Base-by-base conservation (phyloP, 2,888 invertebrate species). In the Eubasilissa splendida region DNA sequence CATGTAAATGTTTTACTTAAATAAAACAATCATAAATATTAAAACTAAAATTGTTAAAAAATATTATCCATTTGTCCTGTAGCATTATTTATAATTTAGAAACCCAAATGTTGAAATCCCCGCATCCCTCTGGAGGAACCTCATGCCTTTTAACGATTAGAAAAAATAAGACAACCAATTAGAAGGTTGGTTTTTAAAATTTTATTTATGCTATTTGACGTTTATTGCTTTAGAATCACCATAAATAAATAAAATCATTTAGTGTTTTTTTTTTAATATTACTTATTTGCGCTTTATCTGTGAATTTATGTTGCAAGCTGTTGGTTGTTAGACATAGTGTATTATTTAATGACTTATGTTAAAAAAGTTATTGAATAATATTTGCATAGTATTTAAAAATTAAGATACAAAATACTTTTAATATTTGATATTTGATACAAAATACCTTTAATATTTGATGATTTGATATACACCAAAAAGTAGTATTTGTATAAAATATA, bases 201-300 rank as follows among this genome's bases (percentile, higher is more conserved):
- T 63, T 63, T 12, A 12, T 31, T 63, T 4, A 33, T 33, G 33
- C 63, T 63, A 33, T 63, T 33, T 63, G 42, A 63, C 63, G 33
- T 63, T 63, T 12, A 63, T 63, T 63, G 33, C 63, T 33, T 63
- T 31, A 12, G 42, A 63, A 31, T 31, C 63, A 63, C 42, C 31
- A 42, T 42, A 4, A 42, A 42, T 31, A 63, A 33, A 63, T 33
- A 63, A 12, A 50, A 68, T 50, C 50, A 50, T 68, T 68, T 68
- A 68, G 50, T 42, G 14, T 31, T 53, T 70, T 22, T 70, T n/a
- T 53, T 54, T 11, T 9, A 14, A 70, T 31, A 22, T 14, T 70
- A 53, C 53, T 68, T 70, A 70, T 70, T 70, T 68, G 68, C 68
- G 68, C 68, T 68, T 68, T 68, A 68, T 14, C 22, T 70, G 70